These are phyloP conservation scores for Idaea aversata DNA, from an alignment of 2,888 invertebrate genomes.

Conservation along the genomic window DNA sequence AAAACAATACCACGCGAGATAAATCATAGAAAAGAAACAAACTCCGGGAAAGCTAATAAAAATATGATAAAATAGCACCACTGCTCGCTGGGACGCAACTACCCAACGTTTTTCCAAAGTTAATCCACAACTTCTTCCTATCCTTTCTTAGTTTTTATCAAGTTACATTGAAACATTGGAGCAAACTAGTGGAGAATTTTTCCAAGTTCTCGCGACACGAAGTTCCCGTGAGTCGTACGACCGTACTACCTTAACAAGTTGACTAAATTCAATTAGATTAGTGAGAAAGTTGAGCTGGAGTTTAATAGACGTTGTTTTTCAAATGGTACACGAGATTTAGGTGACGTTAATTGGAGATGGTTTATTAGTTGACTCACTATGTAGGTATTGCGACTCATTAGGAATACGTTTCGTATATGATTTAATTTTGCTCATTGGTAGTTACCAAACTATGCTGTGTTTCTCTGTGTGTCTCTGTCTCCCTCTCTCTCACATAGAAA, in stretches of 20 bases:
- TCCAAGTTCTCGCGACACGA: slow-evolving; percentile 57
- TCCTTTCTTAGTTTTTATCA: slow-evolving; percentile 57
- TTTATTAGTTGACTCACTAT: too few species aligned
- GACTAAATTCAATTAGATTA: slow-evolving; percentile 68
- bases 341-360: not conserved
- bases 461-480: too few species aligned
- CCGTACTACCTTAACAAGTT: slow-evolving; percentile 63
- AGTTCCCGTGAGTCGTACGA: slow-evolving; percentile 36
- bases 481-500: too few species aligned
- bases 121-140: slow-evolving; percentile 56
- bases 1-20: too few species aligned
- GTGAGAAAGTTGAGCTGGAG: slow-evolving; percentile 43
- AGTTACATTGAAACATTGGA: slow-evolving; percentile 70
- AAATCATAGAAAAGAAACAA: slow-evolving; percentile 8
- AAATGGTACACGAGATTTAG: not conserved
- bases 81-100: slow-evolving; percentile 25
- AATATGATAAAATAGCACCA: slow-evolving; percentile 40
- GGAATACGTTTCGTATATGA: too few species aligned
- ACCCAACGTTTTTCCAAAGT: slow-evolving; percentile 55
- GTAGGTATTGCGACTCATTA: too few species aligned
- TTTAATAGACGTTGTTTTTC: not conserved
- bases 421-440: too few species aligned
- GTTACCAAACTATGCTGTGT: too few species aligned
- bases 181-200: slow-evolving; percentile 71
- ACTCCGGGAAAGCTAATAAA: slow-evolving; percentile 29